Percentiles rank a stretch among this genome's conserved stretches.
Conservation (phyloP, 2,888 invertebrate species). For the Sphinx pinastri region DNA sequence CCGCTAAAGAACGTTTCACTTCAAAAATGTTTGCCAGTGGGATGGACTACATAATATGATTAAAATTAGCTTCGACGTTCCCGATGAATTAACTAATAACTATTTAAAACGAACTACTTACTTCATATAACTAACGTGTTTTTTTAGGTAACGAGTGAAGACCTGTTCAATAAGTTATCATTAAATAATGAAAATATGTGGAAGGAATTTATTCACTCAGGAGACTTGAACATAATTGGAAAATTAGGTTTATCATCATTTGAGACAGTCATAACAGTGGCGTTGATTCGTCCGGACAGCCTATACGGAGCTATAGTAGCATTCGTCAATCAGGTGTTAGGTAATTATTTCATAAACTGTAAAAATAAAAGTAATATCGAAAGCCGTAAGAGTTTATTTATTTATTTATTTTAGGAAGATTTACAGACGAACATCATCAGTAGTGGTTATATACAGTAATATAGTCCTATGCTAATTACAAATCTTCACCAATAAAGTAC, state of each 20-base stretch:
- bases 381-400: no score
- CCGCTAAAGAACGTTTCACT: no score
- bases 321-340: constrained; percentile 87
- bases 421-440: no score
- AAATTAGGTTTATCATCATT: constrained; percentile 86
- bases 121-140: neutral
- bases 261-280: constrained; percentile 91
- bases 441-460: no score
- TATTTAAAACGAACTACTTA: neutral
- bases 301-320: constrained; percentile 89
- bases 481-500: no score
- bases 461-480: no score
- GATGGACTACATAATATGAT: no score
- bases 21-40: no score
- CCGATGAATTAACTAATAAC: neutral
- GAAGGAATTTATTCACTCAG: constrained; percentile 86
- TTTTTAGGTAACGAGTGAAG: constrained; percentile 36
- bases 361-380: no score
- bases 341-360: constrained; percentile 52
- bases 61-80: neutral
- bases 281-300: constrained; percentile 92
- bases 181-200: constrained; percentile 87
- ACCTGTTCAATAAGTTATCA: constrained; percentile 84
- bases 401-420: no score
- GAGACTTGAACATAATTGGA: constrained; percentile 86